phyloP scores from a whole-genome alignment of 2,113 vertebrate species.

The Sisor rabdophorus region DNA sequence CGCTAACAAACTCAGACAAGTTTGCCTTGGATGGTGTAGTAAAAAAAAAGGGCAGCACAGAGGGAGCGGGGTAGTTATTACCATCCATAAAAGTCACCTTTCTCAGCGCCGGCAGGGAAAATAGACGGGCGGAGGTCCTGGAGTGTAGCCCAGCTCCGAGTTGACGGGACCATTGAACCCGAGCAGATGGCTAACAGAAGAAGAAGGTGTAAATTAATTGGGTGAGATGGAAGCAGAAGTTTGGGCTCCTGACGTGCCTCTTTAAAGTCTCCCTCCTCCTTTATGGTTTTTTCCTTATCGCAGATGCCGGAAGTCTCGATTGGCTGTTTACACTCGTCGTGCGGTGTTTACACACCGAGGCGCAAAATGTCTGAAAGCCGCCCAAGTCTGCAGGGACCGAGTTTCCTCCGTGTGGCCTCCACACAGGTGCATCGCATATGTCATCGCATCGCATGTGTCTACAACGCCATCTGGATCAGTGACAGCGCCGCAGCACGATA shows the following conservation, averaged over 20 bases:
- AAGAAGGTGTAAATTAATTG: conserved; percentile 31
- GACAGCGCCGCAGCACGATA: no score
- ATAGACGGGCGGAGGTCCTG: conserved; percentile 20
- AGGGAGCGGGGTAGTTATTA: conserved; percentile 10
- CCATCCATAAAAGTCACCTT: conserved; percentile 32
- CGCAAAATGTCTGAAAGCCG: no score
- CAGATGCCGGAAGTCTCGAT: neutral
- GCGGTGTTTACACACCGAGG: no score
- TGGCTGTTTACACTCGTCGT: no score
- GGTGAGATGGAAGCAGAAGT: conserved; percentile 4
- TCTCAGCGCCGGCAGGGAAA: conserved; percentile 3
- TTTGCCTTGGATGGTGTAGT: conserved; percentile 18
- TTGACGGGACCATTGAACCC: conserved; percentile 22
- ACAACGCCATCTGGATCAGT: no score
- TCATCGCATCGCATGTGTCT: no score
- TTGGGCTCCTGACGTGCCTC: neutral
- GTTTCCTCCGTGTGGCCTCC: no score
- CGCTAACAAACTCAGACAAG: conserved; percentile 31
- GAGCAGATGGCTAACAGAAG: conserved; percentile 21
- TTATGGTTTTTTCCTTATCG: conserved; percentile 17
- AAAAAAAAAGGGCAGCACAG: conserved; percentile 14
- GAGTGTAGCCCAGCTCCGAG: conserved; percentile 3
- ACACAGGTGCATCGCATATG: no score
- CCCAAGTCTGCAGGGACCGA: no score
- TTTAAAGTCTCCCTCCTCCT: conserved; percentile 7